Evolutionary conservation across 2,797 vertebrate species (phyloP).

Genomic region (Thunnus albacares): DNA sequence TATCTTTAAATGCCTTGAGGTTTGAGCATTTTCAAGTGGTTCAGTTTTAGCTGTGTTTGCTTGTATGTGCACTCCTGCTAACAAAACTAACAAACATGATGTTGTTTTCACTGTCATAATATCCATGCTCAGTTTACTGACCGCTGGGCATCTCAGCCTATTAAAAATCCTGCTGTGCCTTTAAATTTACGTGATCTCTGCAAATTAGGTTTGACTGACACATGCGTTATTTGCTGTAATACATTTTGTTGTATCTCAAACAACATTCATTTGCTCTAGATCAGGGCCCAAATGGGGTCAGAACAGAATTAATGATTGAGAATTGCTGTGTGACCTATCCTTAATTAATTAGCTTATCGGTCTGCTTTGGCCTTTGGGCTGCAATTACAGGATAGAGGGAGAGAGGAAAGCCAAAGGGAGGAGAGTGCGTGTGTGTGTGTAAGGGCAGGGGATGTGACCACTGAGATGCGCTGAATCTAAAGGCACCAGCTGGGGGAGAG

Average conservation of each 20-base stretch:
- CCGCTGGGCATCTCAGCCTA: not conserved
- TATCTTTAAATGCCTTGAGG: slow-evolving; percentile 3
- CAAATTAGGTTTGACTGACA: slow-evolving; percentile 27
- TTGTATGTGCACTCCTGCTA: not conserved
- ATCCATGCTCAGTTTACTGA: not conserved
- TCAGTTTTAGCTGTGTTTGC: not conserved
- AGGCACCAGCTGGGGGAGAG: not conserved
- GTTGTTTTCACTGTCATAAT: not conserved
- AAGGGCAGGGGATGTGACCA: slow-evolving; percentile 13
- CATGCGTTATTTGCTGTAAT: slow-evolving; percentile 31
- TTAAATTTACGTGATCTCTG: not conserved
- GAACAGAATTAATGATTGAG: slow-evolving; percentile 58
- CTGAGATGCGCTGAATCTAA: slow-evolving; percentile 20
- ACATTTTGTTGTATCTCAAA: slow-evolving; percentile 51
- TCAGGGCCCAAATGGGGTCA: slow-evolving; percentile 56
- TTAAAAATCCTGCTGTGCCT: not conserved
- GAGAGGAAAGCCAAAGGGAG: not conserved
- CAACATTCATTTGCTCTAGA: slow-evolving; percentile 54
- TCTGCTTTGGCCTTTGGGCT: slow-evolving; percentile 69
- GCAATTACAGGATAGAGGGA: slow-evolving; percentile 55
- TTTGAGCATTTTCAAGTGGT: not conserved
- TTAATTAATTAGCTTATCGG: slow-evolving; percentile 77
- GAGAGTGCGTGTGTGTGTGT: slow-evolving; percentile 11
- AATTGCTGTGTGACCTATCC: slow-evolving; percentile 66
- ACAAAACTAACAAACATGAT: not conserved